Evolutionary conservation across 35 echinoderm and acorn worm genomes (phyloP).

Genomic region (Holothuria glaberrima): DNA sequence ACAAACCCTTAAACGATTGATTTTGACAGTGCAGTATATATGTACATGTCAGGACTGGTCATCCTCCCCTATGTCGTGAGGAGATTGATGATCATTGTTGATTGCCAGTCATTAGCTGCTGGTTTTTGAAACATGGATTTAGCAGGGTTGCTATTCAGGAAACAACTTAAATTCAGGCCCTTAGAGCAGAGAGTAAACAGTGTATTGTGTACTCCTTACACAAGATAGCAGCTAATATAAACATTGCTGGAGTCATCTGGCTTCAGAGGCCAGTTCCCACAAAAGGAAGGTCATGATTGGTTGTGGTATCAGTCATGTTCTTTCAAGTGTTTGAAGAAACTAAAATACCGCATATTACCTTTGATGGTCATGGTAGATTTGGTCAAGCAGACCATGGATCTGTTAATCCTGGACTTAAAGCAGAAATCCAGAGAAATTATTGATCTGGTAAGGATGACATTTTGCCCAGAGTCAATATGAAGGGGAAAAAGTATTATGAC

Average conservation of each 20-base stretch:
- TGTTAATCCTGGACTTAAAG: too few relatives aligned
- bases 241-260: slow-evolving; percentile 18
- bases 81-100: slow-evolving; percentile 26
- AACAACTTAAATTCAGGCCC: slow-evolving; percentile 20
- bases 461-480: too few relatives aligned
- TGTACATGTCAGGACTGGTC: slow-evolving; percentile 29
- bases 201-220: neutral
- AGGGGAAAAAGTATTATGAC: too few relatives aligned
- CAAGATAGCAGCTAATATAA: neutral
- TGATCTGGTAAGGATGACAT: too few relatives aligned
- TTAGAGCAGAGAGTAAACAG: slow-evolving; percentile 25
- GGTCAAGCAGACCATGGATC: neutral
- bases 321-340: slow-evolving; percentile 31
- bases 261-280: neutral
- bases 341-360: neutral
- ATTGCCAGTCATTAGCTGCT: slow-evolving; percentile 1
- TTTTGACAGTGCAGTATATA: neutral
- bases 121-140: slow-evolving; percentile 44
- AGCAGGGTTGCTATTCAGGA: slow-evolving; percentile 21
- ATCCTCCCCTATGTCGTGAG: neutral
- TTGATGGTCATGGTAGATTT: slow-evolving; percentile 2
- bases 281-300: neutral
- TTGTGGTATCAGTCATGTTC: slow-evolving; percentile 11
- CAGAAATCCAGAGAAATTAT: too few relatives aligned
- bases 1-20: neutral